These are phyloP conservation scores for Melinopterus prodromus DNA, from an alignment of 2,888 invertebrate species.

Conservation along the genomic window DNA sequence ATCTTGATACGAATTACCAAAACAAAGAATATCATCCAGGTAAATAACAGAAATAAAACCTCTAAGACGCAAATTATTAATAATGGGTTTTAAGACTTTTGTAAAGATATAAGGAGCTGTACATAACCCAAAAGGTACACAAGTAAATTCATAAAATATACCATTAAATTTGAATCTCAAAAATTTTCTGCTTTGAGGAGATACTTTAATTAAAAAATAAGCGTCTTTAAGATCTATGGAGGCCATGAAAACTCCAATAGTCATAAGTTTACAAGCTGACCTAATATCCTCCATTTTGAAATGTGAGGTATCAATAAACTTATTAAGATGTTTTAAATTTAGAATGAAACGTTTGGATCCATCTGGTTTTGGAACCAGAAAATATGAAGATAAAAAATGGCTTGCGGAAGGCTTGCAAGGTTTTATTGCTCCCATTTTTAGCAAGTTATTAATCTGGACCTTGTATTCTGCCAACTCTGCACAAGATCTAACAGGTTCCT, in stretches of 20 bases:
- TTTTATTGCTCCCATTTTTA: background rate
- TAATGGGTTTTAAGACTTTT: background rate
- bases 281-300: background rate
- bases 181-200: background rate
- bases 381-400: background rate
- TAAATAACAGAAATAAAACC: background rate
- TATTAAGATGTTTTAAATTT: background rate
- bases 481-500: background rate
- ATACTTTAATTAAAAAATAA: background rate
- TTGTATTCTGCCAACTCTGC: background rate
- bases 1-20: background rate
- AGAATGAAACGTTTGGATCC: background rate
- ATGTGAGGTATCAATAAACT: background rate
- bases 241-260: background rate
- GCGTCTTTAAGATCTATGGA: background rate
- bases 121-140: background rate
- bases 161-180: background rate
- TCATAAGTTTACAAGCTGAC: background rate
- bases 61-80: background rate
- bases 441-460: background rate
- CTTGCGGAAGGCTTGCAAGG: background rate
- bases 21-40: background rate
- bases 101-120: background rate
- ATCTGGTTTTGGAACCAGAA: background rate
- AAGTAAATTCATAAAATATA: background rate